Percentiles rank a stretch among this genome's conserved stretches.
These are phyloP conservation scores for Sebastes itinus DNA, from an alignment of 2,797 vertebrate genomes.

Conservation along the genomic window DNA sequence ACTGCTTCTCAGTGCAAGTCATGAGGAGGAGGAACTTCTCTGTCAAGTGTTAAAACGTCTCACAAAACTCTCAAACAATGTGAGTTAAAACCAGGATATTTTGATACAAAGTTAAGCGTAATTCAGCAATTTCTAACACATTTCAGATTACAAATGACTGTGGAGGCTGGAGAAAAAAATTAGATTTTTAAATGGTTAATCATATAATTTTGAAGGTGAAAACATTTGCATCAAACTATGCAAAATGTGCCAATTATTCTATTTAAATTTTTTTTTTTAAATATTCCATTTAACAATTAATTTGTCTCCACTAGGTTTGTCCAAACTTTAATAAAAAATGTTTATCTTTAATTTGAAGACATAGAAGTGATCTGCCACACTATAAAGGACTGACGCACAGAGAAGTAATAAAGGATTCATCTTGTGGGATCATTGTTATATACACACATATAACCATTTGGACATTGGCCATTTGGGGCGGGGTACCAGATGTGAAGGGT, in stretches of 20 bases:
- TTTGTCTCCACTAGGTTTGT: background rate
- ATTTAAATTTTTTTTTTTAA: background rate
- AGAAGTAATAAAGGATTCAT: background rate
- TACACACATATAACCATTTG: background rate
- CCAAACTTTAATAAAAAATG: background rate
- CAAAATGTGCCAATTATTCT: background rate
- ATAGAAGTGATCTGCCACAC: background rate
- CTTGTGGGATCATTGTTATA: background rate
- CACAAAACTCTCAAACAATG: background rate
- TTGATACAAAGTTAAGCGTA: background rate
- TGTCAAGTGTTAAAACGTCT: background rate
- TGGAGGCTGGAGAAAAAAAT: background rate
- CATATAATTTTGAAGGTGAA: background rate
- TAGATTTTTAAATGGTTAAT: background rate
- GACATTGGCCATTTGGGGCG: background rate
- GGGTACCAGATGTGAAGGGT: slow-evolving; percentile 33
- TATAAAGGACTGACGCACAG: background rate
- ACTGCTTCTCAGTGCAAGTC: background rate
- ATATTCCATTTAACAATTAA: background rate
- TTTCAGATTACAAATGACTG: background rate
- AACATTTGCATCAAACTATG: background rate
- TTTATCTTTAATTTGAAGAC: background rate
- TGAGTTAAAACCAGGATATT: background rate
- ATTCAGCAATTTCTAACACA: background rate
- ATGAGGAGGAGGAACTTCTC: background rate